Evolutionary conservation across 2,888 invertebrate species (phyloP).

Genomic region (Eubasilissa splendida): DNA sequence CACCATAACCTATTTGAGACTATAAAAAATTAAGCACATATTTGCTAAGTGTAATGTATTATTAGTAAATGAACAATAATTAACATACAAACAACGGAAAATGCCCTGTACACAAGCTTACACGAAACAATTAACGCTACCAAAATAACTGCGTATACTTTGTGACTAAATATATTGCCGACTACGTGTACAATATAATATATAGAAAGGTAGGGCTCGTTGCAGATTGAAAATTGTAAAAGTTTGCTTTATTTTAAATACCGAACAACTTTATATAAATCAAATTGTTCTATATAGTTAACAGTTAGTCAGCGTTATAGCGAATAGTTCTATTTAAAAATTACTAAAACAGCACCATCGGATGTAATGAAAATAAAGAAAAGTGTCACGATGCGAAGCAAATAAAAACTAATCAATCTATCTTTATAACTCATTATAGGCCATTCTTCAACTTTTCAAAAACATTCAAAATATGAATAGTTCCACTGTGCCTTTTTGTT

Average conservation of each 20-base stretch:
- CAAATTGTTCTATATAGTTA: constrained; percentile 6
- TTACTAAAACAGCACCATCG: constrained; percentile 18
- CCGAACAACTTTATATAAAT: constrained; percentile 14
- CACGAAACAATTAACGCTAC: constrained; percentile 2
- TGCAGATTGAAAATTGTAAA: constrained; percentile 20
- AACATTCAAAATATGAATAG: too few species aligned
- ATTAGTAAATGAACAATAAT: constrained; percentile 12
- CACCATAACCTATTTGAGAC: too few species aligned
- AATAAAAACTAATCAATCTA: too few species aligned
- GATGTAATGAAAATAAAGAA: constrained; percentile 7
- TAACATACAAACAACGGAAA: constrained; percentile 9
- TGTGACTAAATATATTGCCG: background rate
- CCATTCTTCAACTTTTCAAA: too few species aligned
- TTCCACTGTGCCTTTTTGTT: too few species aligned
- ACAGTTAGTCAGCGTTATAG: constrained; percentile 2
- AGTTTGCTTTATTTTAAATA: background rate
- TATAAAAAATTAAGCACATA: too few species aligned
- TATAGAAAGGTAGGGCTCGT: background rate
- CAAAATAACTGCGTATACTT: constrained; percentile 21
- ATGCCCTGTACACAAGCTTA: constrained; percentile 15
- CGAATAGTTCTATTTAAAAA: constrained; percentile 18
- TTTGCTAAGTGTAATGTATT: background rate
- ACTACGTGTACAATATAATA: background rate
- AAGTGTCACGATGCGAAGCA: background rate
- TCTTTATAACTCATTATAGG: too few species aligned